These are phyloP conservation scores for Xestia rhomboidea DNA, from an alignment of 2,888 invertebrate genomes.

Conservation along the genomic window DNA sequence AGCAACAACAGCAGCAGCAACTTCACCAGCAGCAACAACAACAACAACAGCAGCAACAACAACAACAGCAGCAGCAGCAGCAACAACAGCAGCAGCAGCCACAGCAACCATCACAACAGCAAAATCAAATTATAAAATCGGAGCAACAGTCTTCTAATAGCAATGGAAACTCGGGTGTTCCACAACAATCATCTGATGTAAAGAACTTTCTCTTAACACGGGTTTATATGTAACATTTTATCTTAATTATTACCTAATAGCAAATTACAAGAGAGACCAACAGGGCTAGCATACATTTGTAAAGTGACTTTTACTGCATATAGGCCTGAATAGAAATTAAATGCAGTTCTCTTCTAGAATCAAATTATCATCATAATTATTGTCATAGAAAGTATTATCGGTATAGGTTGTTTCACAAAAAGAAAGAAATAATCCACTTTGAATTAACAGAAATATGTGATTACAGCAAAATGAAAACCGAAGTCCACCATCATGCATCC, in stretches of 20 bases:
- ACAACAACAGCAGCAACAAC: slow-evolving; percentile 79
- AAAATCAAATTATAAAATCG: slow-evolving; percentile 79
- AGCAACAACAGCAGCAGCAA: slow-evolving; percentile 79
- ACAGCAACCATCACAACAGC: slow-evolving; percentile 76
- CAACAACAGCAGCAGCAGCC: slow-evolving; percentile 85
- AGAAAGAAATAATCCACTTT: neutral
- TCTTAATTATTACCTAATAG: neutral
- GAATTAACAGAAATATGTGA: slow-evolving; percentile 48
- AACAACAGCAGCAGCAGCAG: slow-evolving; percentile 78
- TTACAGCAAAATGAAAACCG: slow-evolving; percentile 87
- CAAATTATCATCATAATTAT: slow-evolving; percentile 2
- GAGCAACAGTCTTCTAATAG: slow-evolving; percentile 88
- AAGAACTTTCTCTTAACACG: slow-evolving; percentile 62
- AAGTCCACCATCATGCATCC: slow-evolving; percentile 93
- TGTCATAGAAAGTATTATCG: slow-evolving; percentile 5
- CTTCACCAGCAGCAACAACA: slow-evolving; percentile 80
- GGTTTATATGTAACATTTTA: slow-evolving; percentile 40
- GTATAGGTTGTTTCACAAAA: slow-evolving; percentile 11
- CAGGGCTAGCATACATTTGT: slow-evolving; percentile 14
- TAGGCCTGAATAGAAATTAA: slow-evolving; percentile 20
- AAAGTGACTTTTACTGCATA: neutral
- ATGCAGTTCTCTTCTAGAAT: neutral
- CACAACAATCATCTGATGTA: slow-evolving; percentile 86
- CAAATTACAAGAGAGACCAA: slow-evolving; percentile 9
- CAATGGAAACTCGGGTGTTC: slow-evolving; percentile 85